Base-by-base conservation (phyloP, 2,797 vertebrate genomes). In the Sternotherus odoratus region DNA sequence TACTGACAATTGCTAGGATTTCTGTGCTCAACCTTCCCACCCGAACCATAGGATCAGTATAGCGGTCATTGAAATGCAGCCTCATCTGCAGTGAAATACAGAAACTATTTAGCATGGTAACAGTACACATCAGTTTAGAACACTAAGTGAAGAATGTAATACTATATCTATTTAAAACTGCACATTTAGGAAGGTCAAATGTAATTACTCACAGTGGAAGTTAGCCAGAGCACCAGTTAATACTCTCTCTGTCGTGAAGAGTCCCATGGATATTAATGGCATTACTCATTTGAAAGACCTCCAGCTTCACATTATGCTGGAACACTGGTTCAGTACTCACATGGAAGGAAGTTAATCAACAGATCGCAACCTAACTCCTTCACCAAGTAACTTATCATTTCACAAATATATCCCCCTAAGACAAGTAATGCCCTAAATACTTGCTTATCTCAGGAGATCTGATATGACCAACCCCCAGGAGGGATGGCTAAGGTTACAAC, bases 371-470 rank as follows among this genome's bases (percentile, higher is more conserved):
- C n/a, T 24, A 12, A 77, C 95, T 86, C 43, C 33, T 95, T 94
- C 82, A 79, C 66, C 79, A 86, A 91, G 87, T 54, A 77, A 43
- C 66, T 77, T 9, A n/a, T 86, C 21, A n/a, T 66, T 66, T 36
- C 63, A 66, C 36, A 9, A 66, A 0, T 86, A 24, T 87, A 63
- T 88, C 92, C 79, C 43, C 36, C 26, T n/a, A 93, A n/a, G n/a
- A n/a, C n/a, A n/a, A 28, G 48, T 93, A 92, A 33, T 96, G 94
- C 84, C 79, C 85, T 91, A 95, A 95, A 91, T 91, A 83, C 36
- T 92, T 51, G 83, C 86, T 88, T 83, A 77, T 2, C 12, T 89
- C 89, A 74, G 51, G 79, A 93, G 74, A 86, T 72, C 83, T 94
- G 85, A 91, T 51, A 36, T 85, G 81, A 82, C 79, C 90, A 24